Base-by-base conservation (phyloP, 2,797 vertebrate species). In the Sebastes vulpes region DNA sequence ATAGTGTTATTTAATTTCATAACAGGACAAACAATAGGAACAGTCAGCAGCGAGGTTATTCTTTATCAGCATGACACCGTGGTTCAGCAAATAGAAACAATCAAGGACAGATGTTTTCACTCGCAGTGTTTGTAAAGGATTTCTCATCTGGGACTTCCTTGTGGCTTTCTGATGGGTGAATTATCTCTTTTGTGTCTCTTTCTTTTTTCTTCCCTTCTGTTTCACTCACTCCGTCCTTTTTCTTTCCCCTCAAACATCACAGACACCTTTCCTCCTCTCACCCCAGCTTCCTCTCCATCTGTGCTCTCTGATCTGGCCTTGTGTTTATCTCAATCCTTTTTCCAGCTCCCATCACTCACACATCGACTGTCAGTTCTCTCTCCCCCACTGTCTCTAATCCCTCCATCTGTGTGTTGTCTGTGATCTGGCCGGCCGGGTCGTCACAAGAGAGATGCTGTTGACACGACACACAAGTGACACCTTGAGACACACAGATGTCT, bases 281-380 rank as follows among this genome's bases (percentile, higher is more conserved):
- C 6, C 52, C 14, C 23, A 4, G 20, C 65, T 77, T 79, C 83
- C 77, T 75, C 68, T 79, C 38, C 75, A 83, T 85, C 78, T 87
- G 75, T 67, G 16, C 42, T 67, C 73, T 81, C 28, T 83, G 72
- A 78, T 85, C 79, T 72, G 32, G 20, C 65, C 29, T 56, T 38
- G 21, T 38, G 14, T 85, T 74, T 64, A 77, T 82, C 83, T 74
- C 35, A 57, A 38, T 60, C 59, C 20, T 67, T 70, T 53, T 57
- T 73, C 68, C 68, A 69, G 65, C 75, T 82, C 64, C 52, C 53
- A 3, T 75, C 74, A 83, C 76, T 72, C 79, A 60, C 87, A 86
- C 85, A 65, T 35, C 64, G 25, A 46, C 35, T 75, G 28, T 70
- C 60, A 26, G 1, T 42, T 64, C 31, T 46, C 59, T 46, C 59